Conservation (phyloP, 2,113 vertebrate genomes). For the Halichoeres trimaculatus region DNA sequence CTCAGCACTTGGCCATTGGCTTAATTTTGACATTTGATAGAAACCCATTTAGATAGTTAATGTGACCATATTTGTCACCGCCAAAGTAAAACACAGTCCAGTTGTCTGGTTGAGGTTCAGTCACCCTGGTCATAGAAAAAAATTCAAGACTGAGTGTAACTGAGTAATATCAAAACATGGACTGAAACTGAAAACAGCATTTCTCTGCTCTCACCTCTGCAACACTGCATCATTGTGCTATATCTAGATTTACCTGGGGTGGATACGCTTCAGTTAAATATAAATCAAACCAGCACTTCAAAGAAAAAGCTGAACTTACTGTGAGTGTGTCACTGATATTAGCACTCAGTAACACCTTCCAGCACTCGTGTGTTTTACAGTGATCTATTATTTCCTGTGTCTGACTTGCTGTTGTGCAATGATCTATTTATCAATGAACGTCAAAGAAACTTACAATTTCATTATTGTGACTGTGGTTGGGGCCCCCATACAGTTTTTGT, state of each 20-base stretch:
- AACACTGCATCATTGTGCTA: not conserved
- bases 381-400: conserved; percentile 19
- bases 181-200: not conserved
- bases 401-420: conserved; percentile 33
- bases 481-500: conserved; percentile 1
- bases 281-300: not conserved
- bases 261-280: conserved; percentile 3
- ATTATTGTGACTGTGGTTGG: conserved; percentile 17
- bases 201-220: not conserved
- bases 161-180: not conserved
- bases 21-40: too few species aligned
- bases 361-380: not conserved
- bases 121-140: not conserved
- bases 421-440: conserved; percentile 50
- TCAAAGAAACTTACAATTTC: conserved; percentile 38
- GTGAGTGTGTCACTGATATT: conserved; percentile 1
- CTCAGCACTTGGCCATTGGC: too few species aligned
- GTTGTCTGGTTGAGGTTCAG: not conserved
- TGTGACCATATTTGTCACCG: not conserved
- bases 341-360: not conserved
- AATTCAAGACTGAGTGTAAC: not conserved
- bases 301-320: not conserved
- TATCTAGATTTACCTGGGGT: conserved; percentile 1
- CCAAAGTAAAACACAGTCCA: not conserved
- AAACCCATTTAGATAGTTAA: not conserved